Percentiles rank a stretch among this genome's conserved stretches.
Evolutionary conservation across 2,113 vertebrate species (phyloP).

Genomic region (Chaetura pelagica): DNA sequence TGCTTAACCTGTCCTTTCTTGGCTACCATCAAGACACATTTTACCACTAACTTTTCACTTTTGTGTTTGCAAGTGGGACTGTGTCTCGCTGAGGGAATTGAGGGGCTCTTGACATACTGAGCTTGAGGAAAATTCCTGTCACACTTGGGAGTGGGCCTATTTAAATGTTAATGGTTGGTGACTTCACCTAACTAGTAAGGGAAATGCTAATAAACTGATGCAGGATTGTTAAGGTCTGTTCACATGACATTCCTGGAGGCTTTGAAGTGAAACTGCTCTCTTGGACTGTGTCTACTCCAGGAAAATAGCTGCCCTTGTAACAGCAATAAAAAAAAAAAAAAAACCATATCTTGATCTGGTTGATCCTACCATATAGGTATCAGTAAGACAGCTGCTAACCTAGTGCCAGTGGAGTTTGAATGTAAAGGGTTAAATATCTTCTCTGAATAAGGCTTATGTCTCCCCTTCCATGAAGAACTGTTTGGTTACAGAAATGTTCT

Average conservation of each 20-base stretch:
- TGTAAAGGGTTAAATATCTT: neutral
- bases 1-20: neutral
- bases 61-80: neutral
- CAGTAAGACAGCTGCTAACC: neutral
- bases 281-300: neutral
- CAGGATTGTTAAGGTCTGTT: neutral
- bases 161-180: neutral
- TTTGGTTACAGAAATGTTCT: neutral
- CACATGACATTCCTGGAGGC: neutral
- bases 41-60: neutral
- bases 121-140: neutral
- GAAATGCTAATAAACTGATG: neutral
- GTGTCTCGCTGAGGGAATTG: neutral
- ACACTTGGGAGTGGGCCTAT: neutral
- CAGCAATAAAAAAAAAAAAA: neutral
- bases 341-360: neutral
- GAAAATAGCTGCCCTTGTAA: neutral
- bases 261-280: neutral
- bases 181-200: neutral
- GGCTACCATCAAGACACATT: neutral
- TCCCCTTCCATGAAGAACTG: neutral
- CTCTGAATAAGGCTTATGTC: neutral
- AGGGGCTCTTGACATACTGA: neutral
- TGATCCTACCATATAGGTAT: neutral
- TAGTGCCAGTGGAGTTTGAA: neutral